Percentiles rank a stretch among this genome's conserved stretches.
phyloP scores from a whole-genome alignment of 1,140 invertebrate species.

The Myzus persicae region DNA sequence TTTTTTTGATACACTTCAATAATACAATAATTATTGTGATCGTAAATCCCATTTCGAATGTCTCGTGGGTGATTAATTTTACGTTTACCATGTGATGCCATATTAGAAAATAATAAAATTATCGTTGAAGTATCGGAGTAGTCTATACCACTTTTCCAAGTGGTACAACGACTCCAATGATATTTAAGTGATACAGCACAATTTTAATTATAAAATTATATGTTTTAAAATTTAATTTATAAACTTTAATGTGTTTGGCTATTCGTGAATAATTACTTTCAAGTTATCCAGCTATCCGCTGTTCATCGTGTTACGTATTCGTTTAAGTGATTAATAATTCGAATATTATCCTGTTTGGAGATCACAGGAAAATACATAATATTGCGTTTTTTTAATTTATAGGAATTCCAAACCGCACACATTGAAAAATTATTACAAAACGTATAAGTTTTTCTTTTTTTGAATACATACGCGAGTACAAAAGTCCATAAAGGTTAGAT shows the following conservation, averaged over 20 bases:
- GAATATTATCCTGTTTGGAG: neutral
- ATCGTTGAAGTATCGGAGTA: neutral
- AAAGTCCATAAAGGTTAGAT: slow-evolving; percentile 1
- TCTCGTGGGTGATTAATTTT: neutral
- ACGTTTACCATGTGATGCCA: neutral
- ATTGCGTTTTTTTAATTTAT: neutral
- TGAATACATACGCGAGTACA: neutral
- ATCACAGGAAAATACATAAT: neutral
- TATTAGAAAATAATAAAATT: neutral
- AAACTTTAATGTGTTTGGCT: neutral
- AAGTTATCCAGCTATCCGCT: no score
- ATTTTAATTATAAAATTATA: neutral
- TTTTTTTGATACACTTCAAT: neutral
- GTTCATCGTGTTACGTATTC: neutral
- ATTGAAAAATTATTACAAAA: neutral
- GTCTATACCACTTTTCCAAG: neutral
- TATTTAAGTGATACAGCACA: neutral
- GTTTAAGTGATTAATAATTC: neutral
- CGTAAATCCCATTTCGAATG: neutral
- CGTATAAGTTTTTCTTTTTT: neutral
- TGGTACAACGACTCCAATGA: neutral
- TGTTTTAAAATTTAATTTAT: neutral
- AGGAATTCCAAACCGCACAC: neutral
- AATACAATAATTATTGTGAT: neutral
- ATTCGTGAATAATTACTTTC: neutral